Base-by-base conservation (phyloP, 2,888 invertebrate species). In the Phragmatobia fuliginosa region DNA sequence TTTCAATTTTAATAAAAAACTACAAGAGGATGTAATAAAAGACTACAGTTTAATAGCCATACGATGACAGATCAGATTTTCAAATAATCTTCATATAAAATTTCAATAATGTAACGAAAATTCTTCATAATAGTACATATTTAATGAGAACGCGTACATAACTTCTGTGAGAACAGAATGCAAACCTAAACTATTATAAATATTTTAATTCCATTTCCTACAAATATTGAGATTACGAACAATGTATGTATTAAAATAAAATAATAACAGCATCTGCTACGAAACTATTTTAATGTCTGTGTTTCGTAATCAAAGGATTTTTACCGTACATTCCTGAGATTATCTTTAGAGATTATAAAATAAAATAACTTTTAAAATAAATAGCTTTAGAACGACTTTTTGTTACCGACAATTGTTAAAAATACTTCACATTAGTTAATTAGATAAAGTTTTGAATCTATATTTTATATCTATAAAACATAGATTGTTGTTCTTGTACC, bases 321-420 rank as follows among this genome's bases (percentile, higher is more conserved):
- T 62, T 31, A 62, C 38, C 38, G 61, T 38, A 62, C 61, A 61
- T 62, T 62, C 61, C 56, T 56, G 28, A 56, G 56, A 38, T 62
- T 36, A 62, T 62, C 38, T 36, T 25, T 18, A 28, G 62, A 36
- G 62, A 45, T 45, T 63, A 63, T 32, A 63, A 63, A 63, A 63
- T 31, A 63, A 45, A n/a, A 62, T 10, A 62, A 3, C 41, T 41
- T 25, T 33, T 10, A 36, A 36, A 36, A 36, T 25, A 25, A 28
- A 45, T 14, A 63, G 11, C 45, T 45, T 28, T 36, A 49, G 38
- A 62, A 28, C 38, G n/a, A n/a, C n/a, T 49, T 49, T 49, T 49
- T 49, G 62, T 62, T 62, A 62, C 45, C 45, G 31, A 63, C 62
- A 45, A 62, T 45, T 62, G 45, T 62, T 45, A 45, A 45, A 31